These are phyloP conservation scores for Eupsittula cactorum DNA, from an alignment of 2,113 vertebrate genomes.

Conservation along the genomic window DNA sequence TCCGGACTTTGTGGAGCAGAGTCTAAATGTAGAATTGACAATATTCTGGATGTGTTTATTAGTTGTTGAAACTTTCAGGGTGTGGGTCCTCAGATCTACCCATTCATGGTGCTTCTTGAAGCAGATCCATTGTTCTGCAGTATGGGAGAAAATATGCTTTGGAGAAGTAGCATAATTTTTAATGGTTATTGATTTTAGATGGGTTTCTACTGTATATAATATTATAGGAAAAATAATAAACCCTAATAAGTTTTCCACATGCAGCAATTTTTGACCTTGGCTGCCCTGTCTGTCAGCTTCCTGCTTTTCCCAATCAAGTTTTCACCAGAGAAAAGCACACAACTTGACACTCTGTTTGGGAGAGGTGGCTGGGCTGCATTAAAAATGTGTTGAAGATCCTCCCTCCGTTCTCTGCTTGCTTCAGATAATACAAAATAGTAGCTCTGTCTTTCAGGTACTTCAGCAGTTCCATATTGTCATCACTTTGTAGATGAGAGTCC, in stretches of 20 bases:
- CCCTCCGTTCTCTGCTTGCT: background rate
- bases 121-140: background rate
- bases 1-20: background rate
- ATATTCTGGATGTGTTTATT: background rate
- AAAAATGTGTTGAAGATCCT: background rate
- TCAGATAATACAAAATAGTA: background rate
- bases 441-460: background rate
- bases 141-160: background rate
- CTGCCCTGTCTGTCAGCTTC: background rate
- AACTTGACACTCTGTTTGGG: background rate
- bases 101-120: background rate
- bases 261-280: background rate
- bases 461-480: background rate
- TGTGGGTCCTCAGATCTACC: background rate
- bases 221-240: background rate
- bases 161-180: background rate
- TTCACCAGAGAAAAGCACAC: background rate
- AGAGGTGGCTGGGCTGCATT: background rate
- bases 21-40: background rate
- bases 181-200: background rate
- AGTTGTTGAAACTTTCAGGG: background rate
- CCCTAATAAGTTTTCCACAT: background rate
- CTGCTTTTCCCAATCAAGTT: background rate
- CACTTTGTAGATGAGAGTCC: background rate
- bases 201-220: background rate